Evolutionary conservation across 2,797 vertebrate genomes (phyloP).

Genomic region (Manis crassicaudata): DNA sequence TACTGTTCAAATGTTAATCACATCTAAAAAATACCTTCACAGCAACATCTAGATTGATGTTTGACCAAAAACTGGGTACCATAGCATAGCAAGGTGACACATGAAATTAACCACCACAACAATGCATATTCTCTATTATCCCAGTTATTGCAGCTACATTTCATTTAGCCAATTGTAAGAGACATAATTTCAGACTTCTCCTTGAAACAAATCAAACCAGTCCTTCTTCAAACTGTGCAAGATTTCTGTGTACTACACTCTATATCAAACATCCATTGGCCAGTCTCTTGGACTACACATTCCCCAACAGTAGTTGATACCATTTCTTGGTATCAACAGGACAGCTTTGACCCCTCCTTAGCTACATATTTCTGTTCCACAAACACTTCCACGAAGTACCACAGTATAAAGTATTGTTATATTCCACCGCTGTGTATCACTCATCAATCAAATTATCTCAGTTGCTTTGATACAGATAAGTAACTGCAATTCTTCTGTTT

Average conservation of each 20-base stretch:
- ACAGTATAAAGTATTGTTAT: background rate
- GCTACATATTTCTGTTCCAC: background rate
- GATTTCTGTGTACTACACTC: background rate
- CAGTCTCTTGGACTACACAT: background rate
- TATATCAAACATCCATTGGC: background rate
- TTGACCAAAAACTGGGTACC: background rate
- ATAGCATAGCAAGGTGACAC: background rate
- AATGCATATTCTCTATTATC: background rate
- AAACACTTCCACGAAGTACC: background rate
- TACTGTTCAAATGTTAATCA: background rate
- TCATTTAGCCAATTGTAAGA: background rate
- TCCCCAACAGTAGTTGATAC: background rate
- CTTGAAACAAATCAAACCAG: background rate
- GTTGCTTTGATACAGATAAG: slow-evolving; percentile 55
- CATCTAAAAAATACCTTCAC: background rate
- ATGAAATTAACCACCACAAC: background rate
- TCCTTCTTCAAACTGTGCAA: background rate
- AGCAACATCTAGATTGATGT: background rate
- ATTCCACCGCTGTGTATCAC: background rate
- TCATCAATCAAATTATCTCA: slow-evolving; percentile 59
- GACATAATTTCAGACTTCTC: background rate
- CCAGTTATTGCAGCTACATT: background rate
- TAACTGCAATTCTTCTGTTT: slow-evolving; percentile 59
- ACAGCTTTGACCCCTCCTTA: background rate
- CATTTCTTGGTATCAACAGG: background rate